Evolutionary conservation across 2,888 invertebrate genomes (phyloP), one percentile per base, ranked within the genome.

Genomic region (Microplitis deprimator): DNA sequence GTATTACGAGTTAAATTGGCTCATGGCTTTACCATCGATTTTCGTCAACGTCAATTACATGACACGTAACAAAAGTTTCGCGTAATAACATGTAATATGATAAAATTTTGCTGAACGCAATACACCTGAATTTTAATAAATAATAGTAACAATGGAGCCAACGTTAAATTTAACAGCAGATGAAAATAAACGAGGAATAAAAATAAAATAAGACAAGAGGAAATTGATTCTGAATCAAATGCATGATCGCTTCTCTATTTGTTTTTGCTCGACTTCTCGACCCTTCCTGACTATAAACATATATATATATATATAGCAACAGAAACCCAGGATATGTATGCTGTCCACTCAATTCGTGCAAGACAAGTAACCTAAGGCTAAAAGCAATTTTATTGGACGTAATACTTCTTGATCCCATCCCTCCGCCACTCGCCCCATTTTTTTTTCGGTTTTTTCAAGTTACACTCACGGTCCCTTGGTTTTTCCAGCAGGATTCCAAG

Each of bases 301-400:
- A 13, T 50, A 8, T 5, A 50, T 50, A 50, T 50, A 50, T 8
- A 13, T 50, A 50, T 50, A 50, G 13, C 1, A 3, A 50, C 10
- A 50, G 50, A 13, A 50, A 8, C 50, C 50, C 50, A 3, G 13
- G 10, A 50, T 8, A 13, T 50, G 50, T 50, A 50, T 50, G 50
- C 50, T 50, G 50, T 50, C 50, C 50, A 50, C 50, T 50, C 50
- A 50, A 50, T 69, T 59, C 62, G 72, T 61, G 62, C n/a, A 6
- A 39, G 60, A 73, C 59, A 59, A 59, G 80, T 81, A 81, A 83
- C 83, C 80, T 78, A 81, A 81, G 84, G 82, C 77, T 83, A 77
- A 79, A 81, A 82, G 82, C 84, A 82, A 87, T 85, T 87, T 87
- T 87, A 87, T 87, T 86, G 87, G 83, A 87, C 84, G 84, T 82